phyloP scores from a whole-genome alignment of 2,888 invertebrate species.

The Helobdella robusta region DNA sequence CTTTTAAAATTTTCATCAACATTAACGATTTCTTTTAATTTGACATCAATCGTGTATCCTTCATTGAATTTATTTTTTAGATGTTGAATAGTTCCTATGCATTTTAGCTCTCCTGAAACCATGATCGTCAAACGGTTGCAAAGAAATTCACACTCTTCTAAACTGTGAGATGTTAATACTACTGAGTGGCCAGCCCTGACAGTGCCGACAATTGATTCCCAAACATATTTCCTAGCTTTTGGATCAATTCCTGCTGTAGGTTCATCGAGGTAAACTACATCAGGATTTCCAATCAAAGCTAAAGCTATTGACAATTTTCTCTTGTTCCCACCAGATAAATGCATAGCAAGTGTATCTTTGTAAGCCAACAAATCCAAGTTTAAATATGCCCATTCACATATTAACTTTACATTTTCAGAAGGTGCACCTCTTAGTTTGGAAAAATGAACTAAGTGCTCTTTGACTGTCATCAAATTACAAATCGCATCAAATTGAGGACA shows the following conservation, averaged over 20 bases:
- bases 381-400: constrained; percentile 53
- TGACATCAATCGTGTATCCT: constrained; percentile 6
- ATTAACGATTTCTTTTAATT: background rate
- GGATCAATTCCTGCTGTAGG: constrained; percentile 59
- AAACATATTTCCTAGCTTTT: constrained; percentile 57
- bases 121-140: constrained; percentile 68
- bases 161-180: constrained; percentile 37
- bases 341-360: constrained; percentile 46
- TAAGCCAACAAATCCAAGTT: constrained; percentile 58
- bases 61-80: constrained; percentile 55
- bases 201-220: constrained; percentile 56
- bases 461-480: constrained; percentile 65
- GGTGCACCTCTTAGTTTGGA: constrained; percentile 62
- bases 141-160: constrained; percentile 75
- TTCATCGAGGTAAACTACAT: constrained; percentile 66
- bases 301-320: constrained; percentile 70
- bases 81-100: constrained; percentile 63
- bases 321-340: constrained; percentile 65
- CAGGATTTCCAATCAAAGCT: constrained; percentile 64
- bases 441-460: constrained; percentile 68
- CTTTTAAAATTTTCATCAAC: background rate
- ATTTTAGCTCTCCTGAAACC: constrained; percentile 62
- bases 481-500: constrained; percentile 84
- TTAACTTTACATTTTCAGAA: constrained; percentile 39
- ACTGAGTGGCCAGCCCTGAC: constrained; percentile 52